These are phyloP conservation scores for Himantopus leucocephalus DNA, from an alignment of 2,113 vertebrate genomes.

Conservation along the genomic window DNA sequence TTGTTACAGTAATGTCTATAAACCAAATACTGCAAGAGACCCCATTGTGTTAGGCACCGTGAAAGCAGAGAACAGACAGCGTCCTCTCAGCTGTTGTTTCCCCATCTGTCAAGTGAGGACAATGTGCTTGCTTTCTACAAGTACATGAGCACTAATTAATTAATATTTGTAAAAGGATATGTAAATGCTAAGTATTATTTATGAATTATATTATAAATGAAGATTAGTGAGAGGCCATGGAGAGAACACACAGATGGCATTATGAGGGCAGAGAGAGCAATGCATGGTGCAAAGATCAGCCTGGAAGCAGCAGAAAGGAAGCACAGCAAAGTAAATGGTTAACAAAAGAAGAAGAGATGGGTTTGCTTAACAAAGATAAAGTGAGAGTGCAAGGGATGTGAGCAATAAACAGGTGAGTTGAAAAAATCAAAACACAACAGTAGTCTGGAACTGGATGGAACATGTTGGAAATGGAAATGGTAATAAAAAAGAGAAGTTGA, in stretches of 20 bases:
- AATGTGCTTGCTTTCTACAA: constrained; percentile 4
- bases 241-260: not conserved
- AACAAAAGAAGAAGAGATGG: not conserved
- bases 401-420: not conserved
- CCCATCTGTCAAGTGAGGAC: constrained; percentile 30
- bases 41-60: not conserved
- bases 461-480: not conserved
- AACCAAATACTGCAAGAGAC: not conserved
- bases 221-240: not conserved
- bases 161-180: constrained; percentile 48
- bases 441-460: not conserved
- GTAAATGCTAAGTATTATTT: constrained; percentile 39
- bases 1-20: not conserved
- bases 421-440: accelerated
- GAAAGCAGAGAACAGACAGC: not conserved
- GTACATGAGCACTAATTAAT: constrained; percentile 37
- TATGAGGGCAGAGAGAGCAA: not conserved
- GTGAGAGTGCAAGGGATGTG: not conserved
- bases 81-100: constrained; percentile 25
- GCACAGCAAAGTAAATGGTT: not conserved
- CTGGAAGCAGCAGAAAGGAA: not conserved
- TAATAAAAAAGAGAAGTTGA: not conserved
- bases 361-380: not conserved
- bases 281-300: not conserved
- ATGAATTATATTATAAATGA: constrained; percentile 30